These are phyloP conservation scores for Scaptomyza graminum DNA, from an alignment of 1,140 invertebrate species.

Conservation along the genomic window DNA sequence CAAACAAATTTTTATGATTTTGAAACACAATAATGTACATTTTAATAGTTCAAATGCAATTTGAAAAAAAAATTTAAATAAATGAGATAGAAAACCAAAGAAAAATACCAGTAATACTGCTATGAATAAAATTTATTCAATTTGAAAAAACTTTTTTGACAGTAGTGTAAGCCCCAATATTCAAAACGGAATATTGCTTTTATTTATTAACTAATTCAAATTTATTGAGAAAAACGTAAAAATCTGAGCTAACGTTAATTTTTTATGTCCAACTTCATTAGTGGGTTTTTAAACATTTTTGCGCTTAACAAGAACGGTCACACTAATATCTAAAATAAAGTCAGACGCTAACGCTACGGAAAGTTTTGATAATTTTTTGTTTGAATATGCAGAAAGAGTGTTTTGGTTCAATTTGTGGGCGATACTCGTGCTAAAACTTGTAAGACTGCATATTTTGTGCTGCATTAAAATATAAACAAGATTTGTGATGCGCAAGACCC, in stretches of 20 bases:
- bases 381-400: slow-evolving; percentile 35
- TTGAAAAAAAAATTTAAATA: slow-evolving; percentile 66
- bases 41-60: slow-evolving; percentile 80
- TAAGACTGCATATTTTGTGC: slow-evolving; percentile 43
- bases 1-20: slow-evolving; percentile 74
- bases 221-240: slow-evolving; percentile 1
- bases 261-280: background rate
- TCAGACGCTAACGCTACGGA: slow-evolving; percentile 48
- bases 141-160: background rate
- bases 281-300: slow-evolving; percentile 17
- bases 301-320: slow-evolving; percentile 16
- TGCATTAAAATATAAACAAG: slow-evolving; percentile 37
- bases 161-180: too few relatives aligned
- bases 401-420: slow-evolving; percentile 36
- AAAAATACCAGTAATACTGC: background rate
- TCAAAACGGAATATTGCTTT: too few relatives aligned
- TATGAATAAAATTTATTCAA: background rate
- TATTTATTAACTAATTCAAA: background rate
- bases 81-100: slow-evolving; percentile 42
- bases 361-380: slow-evolving; percentile 35
- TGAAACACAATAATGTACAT: slow-evolving; percentile 74
- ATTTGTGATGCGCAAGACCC: slow-evolving; percentile 82
- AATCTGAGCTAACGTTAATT: background rate
- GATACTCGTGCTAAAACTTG: slow-evolving; percentile 14
- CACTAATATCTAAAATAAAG: slow-evolving; percentile 28